phyloP scores from a whole-genome alignment of 2,113 vertebrate genomes.

The Lagopus leucura region DNA sequence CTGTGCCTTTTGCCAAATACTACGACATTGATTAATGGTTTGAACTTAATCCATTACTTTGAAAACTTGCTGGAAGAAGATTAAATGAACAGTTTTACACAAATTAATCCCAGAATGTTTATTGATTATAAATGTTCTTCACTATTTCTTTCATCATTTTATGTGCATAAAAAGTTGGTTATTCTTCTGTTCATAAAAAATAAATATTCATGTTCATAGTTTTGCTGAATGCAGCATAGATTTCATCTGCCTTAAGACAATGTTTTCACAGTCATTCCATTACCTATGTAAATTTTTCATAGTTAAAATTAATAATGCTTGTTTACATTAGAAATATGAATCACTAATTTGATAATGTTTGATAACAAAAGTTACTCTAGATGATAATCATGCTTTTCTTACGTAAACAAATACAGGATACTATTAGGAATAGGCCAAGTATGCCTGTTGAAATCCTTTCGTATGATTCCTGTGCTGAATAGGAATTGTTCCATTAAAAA shows the following conservation, averaged over 20 bases:
- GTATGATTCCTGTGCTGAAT: neutral
- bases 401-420: neutral
- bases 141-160: conserved; percentile 31
- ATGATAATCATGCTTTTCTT: conserved; percentile 25
- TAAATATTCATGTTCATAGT: conserved; percentile 60
- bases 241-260: conserved; percentile 15
- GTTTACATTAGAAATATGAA: conserved; percentile 36
- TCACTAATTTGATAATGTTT: conserved; percentile 34
- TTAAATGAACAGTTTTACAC: neutral
- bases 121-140: neutral
- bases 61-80: neutral
- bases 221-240: conserved; percentile 3
- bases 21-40: neutral
- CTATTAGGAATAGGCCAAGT: neutral
- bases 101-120: neutral
- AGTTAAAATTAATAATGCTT: conserved; percentile 35
- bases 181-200: conserved; percentile 35
- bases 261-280: conserved; percentile 34
- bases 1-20: neutral
- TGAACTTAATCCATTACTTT: neutral
- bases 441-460: neutral
- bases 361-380: conserved; percentile 29
- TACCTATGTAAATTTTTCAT: conserved; percentile 42
- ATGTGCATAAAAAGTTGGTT: conserved; percentile 9
- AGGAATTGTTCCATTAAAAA: neutral